Conservation (phyloP, 2,113 vertebrate genomes). For the Athene cunicularia region DNA sequence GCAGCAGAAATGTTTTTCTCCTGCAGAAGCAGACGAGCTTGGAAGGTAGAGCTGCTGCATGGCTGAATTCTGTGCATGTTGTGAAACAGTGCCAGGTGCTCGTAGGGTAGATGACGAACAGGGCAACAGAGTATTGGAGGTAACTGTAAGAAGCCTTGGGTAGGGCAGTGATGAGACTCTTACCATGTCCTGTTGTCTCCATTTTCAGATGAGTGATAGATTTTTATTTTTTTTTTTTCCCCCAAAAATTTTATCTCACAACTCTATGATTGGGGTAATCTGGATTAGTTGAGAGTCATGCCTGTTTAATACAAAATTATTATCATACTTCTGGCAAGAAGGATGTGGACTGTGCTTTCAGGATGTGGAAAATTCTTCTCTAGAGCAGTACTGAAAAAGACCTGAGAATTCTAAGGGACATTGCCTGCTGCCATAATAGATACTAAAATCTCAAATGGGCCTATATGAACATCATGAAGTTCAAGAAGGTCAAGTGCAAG, state of each 20-base stretch:
- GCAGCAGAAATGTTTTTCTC: neutral
- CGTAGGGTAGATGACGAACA: neutral
- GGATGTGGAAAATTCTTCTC: neutral
- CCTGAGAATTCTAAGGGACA: neutral
- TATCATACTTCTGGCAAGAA: neutral
- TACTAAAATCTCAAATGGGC: neutral
- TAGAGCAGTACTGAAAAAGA: neutral
- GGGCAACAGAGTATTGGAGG: neutral
- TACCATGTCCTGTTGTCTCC: neutral
- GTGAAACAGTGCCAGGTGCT: neutral
- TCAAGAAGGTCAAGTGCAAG: neutral
- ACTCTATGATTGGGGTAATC: neutral
- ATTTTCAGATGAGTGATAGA: neutral
- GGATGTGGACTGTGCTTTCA: neutral
- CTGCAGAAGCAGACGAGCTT: neutral
- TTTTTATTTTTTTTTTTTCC: neutral
- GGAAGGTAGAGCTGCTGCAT: neutral
- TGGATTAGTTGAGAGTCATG: neutral
- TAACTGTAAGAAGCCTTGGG: rapidly evolving
- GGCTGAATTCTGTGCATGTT: rapidly evolving
- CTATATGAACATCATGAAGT: neutral
- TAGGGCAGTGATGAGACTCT: neutral
- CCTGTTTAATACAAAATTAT: neutral
- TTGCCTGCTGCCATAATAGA: neutral
- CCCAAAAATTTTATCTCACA: neutral